Percentiles rank a stretch among this genome's conserved stretches.
phyloP scores from a whole-genome alignment of 2,797 vertebrate genomes.

The Babyrousa celebensis region DNA sequence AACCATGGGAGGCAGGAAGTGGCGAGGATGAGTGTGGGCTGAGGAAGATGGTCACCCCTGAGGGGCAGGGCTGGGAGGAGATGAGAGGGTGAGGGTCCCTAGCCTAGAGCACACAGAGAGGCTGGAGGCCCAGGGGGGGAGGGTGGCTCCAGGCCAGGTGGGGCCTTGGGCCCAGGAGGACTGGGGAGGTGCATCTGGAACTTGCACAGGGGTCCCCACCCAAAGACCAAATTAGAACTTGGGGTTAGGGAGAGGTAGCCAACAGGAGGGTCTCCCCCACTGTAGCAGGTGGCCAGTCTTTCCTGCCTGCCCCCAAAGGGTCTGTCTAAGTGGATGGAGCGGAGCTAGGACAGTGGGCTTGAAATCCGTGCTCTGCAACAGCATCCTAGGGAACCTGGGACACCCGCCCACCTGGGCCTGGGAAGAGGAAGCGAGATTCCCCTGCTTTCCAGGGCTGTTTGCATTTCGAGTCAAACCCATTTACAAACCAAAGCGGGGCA shows the following conservation, averaged over 20 bases:
- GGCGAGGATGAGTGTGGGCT: background rate
- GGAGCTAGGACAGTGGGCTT: background rate
- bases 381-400: background rate
- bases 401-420: background rate
- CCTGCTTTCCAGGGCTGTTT: background rate
- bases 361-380: background rate
- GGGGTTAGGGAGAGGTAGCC: background rate
- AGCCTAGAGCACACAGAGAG: background rate
- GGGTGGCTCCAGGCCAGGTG: background rate
- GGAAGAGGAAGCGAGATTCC: background rate
- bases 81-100: background rate
- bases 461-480: conserved; percentile 34
- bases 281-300: background rate
- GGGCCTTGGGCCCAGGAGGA: background rate
- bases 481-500: conserved; percentile 54
- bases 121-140: background rate
- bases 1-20: background rate
- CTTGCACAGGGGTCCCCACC: background rate
- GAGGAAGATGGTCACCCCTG: background rate
- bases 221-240: background rate
- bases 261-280: background rate
- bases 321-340: background rate
- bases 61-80: background rate
- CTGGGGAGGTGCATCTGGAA: background rate
- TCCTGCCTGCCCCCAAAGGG: background rate